Conservation (phyloP, 2,797 vertebrate species). For the Sebastiscus tertius region DNA sequence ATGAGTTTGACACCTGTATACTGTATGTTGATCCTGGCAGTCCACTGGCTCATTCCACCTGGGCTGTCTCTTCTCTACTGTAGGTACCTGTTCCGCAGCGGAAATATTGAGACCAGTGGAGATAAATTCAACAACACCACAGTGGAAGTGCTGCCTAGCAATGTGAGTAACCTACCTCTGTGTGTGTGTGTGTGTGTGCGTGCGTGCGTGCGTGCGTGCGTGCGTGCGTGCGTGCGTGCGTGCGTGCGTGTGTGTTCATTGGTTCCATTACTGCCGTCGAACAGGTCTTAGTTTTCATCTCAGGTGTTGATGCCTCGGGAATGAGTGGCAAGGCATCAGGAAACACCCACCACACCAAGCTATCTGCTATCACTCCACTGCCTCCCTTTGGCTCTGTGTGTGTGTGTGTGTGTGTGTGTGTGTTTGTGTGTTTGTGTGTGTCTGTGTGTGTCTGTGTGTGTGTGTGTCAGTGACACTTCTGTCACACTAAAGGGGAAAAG, state of each 20-base stretch:
- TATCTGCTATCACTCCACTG: constrained; percentile 28
- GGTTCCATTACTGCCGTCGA: not conserved
- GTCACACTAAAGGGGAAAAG: constrained; percentile 39
- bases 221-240: constrained; percentile 8
- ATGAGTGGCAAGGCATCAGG: constrained; percentile 15
- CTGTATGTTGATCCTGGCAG: no score
- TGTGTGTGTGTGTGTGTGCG: constrained; percentile 9
- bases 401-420: not conserved
- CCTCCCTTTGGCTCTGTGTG: not conserved
- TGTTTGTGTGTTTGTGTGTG: not conserved
- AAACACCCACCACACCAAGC: constrained; percentile 25
- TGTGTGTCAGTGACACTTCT: constrained; percentile 5
- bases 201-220: not conserved
- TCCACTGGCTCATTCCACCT: not conserved
- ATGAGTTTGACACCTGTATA: no score
- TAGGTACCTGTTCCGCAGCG: constrained; percentile 87
- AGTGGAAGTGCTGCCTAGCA: constrained; percentile 83
- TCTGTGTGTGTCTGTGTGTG: constrained; percentile 2
- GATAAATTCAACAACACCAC: constrained; percentile 87
- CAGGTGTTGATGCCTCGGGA: constrained; percentile 27
- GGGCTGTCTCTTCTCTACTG: not conserved
- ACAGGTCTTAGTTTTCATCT: constrained; percentile 37
- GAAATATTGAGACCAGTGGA: constrained; percentile 81
- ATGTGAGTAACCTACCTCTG: constrained; percentile 77
- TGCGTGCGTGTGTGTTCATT: not conserved